Conservation (phyloP, 2,888 invertebrate genomes). For the Diarsia brunnea region DNA sequence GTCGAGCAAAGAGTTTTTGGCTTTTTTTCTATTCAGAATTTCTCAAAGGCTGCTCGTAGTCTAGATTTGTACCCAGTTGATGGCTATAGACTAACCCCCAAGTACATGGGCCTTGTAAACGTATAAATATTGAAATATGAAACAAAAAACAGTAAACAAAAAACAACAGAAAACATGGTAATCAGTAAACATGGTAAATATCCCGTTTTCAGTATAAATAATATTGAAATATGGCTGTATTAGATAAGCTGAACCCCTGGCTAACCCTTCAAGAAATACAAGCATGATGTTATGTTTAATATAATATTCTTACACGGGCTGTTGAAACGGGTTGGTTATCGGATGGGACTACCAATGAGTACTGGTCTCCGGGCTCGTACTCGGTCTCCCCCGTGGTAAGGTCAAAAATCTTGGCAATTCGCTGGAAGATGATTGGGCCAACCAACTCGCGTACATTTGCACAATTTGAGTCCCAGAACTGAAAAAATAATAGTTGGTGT, state of each 20-base stretch:
- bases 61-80: not conserved
- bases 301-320: constrained; percentile 34
- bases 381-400: constrained; percentile 72
- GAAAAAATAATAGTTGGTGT: constrained; percentile 20
- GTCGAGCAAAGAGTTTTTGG: not conserved
- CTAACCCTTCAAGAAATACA: not conserved
- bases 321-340: constrained; percentile 66
- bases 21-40: not conserved
- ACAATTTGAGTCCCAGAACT: constrained; percentile 86
- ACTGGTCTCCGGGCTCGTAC: constrained; percentile 76
- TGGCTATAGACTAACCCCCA: not conserved
- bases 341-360: constrained; percentile 71
- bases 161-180: too few species aligned
- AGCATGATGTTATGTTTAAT: not conserved
- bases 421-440: constrained; percentile 79
- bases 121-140: not conserved
- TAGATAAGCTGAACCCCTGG: not conserved
- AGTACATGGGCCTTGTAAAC: not conserved
- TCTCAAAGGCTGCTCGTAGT: not conserved
- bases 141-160: too few species aligned
- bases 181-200: too few species aligned
- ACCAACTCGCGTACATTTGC: constrained; percentile 79
- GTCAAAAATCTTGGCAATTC: constrained; percentile 83
- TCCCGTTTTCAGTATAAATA: too few species aligned
- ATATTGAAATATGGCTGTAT: not conserved